Evolutionary conservation across 1,140 invertebrate genomes (phyloP).

Genomic region (Neotoxoptera formosana): DNA sequence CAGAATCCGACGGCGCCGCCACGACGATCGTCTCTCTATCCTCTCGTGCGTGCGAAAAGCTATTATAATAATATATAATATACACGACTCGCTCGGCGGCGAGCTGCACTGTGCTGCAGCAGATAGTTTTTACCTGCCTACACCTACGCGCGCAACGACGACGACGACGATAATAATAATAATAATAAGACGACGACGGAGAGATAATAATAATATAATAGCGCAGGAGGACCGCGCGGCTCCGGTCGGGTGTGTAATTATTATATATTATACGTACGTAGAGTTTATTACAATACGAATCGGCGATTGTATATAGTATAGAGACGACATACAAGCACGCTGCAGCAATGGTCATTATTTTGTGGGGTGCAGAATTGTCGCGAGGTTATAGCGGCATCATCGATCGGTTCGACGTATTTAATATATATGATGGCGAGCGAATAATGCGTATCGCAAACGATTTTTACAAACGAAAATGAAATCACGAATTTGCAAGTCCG

Average conservation of each 20-base stretch:
- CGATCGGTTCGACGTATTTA: neutral
- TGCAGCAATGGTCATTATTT: neutral
- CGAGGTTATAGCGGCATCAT: neutral
- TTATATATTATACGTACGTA: neutral
- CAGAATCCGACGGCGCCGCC: neutral
- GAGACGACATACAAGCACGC: no score
- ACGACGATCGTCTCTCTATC: neutral
- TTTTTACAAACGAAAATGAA: neutral
- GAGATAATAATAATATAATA: neutral
- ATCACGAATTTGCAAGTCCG: neutral
- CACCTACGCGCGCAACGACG: neutral
- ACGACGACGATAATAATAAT: neutral
- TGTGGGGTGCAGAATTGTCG: neutral
- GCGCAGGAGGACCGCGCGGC: no score
- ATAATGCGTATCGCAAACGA: neutral
- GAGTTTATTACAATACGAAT: neutral
- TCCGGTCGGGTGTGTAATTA: neutral
- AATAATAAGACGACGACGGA: neutral
- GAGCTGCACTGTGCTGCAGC: no score
- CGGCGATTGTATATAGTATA: no score
- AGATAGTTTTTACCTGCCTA: neutral
- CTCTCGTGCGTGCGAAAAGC: neutral
- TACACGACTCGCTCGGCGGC: neutral
- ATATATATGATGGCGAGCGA: no score
- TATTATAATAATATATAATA: conserved; percentile 3